phyloP scores from a whole-genome alignment of 2,888 invertebrate species.

The Chaitophorus viminalis region DNA sequence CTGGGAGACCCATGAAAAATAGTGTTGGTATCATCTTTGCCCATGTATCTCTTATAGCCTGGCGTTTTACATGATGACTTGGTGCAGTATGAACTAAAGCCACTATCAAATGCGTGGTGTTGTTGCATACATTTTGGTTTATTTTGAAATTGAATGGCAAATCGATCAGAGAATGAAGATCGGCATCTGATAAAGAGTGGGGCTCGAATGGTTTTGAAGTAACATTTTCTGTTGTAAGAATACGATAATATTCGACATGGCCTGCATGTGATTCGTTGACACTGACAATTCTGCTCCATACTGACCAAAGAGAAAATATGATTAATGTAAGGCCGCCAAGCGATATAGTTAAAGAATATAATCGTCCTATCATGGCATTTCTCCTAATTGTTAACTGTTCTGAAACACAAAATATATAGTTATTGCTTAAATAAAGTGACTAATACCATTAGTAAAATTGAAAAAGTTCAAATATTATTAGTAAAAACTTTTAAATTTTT shows the following conservation, averaged over 20 bases:
- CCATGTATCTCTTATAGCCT: slow-evolving; percentile 79
- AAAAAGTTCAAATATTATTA: no score
- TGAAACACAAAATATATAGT: slow-evolving; percentile 41
- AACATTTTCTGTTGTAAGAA: slow-evolving; percentile 55
- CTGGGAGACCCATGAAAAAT: slow-evolving; percentile 74
- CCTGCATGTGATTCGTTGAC: background rate
- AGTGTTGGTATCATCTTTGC: slow-evolving; percentile 72
- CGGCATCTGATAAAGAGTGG: slow-evolving; percentile 39
- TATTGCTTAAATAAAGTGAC: background rate
- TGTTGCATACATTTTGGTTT: slow-evolving; percentile 69
- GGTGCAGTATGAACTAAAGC: slow-evolving; percentile 79
- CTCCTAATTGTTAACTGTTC: slow-evolving; percentile 40
- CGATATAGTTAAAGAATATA: slow-evolving; percentile 54
- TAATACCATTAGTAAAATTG: background rate
- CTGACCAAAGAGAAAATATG: slow-evolving; percentile 51
- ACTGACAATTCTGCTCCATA: slow-evolving; percentile 48
- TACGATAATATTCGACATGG: slow-evolving; percentile 39
- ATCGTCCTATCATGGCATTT: slow-evolving; percentile 61
- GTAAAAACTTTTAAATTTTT: no score
- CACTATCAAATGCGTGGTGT: slow-evolving; percentile 71
- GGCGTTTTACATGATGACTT: slow-evolving; percentile 74
- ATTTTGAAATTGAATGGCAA: slow-evolving; percentile 74
- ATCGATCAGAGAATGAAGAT: slow-evolving; percentile 69
- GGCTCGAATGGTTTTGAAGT: slow-evolving; percentile 51
- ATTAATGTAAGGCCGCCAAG: slow-evolving; percentile 52